A percentile compares a stretch with the other conserved stretches of the same genome.
phyloP scores from a whole-genome alignment of 2,797 vertebrate genomes.

The Artibeus lituratus region DNA sequence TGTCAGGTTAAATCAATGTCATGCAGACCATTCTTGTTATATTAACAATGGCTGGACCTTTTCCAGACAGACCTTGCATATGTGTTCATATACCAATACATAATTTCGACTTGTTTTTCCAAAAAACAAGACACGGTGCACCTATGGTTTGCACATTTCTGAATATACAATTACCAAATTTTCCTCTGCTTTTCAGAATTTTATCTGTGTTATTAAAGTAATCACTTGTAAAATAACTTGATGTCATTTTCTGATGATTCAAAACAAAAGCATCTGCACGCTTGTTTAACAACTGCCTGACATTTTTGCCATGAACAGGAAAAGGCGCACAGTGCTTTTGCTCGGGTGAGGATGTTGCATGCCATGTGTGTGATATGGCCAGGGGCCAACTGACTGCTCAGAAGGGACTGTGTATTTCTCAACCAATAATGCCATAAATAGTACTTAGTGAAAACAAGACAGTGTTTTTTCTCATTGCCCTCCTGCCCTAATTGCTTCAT shows the following conservation, averaged over 20 bases:
- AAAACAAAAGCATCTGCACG: background rate
- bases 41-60: background rate
- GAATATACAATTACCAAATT: background rate
- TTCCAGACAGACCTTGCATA: background rate
- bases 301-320: background rate
- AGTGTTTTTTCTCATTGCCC: background rate
- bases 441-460: background rate
- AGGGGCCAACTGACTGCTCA: background rate
- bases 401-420: background rate
- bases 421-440: background rate
- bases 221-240: background rate
- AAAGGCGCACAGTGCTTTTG: background rate
- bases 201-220: background rate
- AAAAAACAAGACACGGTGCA: background rate
- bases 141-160: background rate
- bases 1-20: background rate
- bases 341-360: background rate
- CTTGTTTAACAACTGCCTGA: background rate
- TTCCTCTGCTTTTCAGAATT: background rate
- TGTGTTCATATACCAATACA: background rate
- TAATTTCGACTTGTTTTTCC: background rate
- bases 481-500: background rate
- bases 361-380: background rate
- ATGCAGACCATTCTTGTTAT: background rate
- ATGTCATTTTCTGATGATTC: background rate